Evolutionary conservation across 2,797 vertebrate species (phyloP), one percentile per base, ranked within the genome.

Genomic region (Sebastolobus altivelis): DNA sequence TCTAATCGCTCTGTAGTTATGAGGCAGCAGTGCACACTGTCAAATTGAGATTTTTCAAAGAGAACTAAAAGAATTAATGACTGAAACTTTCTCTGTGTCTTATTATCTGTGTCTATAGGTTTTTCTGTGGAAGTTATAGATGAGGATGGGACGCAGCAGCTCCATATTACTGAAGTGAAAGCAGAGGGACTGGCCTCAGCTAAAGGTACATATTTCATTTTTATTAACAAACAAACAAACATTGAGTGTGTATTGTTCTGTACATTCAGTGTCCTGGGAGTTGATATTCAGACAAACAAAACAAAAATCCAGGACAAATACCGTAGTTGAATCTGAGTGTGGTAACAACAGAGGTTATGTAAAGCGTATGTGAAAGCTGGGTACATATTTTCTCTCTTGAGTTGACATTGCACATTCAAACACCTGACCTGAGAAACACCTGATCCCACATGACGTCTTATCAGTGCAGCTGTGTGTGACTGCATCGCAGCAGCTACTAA

Each of bases 91-190:
- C 35, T 71, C 25, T 69, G 27, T 81, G 16, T 72, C 29, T 74
- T 46, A 70, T 52, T 67, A 55, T 86, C 46, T 72, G 11, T 72
- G 11, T 90, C 75, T 69, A 0, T 43, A 99, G 98, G 98, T 67
- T 99, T 99, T 92, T 97, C 96, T 7, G 94, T 99, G 38, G 96
- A 91, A 18, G 97, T 97, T 0, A 90, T 97, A 80, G 97, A 98
- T 79, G 98, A 98, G 82, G 97, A 98, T 1, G 97, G 97, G 3
- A 76, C 90, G 20, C 97, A 95, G 80, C 96, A 96, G 81, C 96
- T 99, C 1, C 97, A 98, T 1, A 95, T 99, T 65, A 97, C 95
- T 1, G 91, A 96, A 0, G 97, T 99, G 31, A 99, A 97, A 92
- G 91, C 95, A 65, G 96, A 95, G 0, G 97, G 98, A 29, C 90